Base-by-base conservation (phyloP, 2,797 vertebrate species). In the Esox masquinongy region DNA sequence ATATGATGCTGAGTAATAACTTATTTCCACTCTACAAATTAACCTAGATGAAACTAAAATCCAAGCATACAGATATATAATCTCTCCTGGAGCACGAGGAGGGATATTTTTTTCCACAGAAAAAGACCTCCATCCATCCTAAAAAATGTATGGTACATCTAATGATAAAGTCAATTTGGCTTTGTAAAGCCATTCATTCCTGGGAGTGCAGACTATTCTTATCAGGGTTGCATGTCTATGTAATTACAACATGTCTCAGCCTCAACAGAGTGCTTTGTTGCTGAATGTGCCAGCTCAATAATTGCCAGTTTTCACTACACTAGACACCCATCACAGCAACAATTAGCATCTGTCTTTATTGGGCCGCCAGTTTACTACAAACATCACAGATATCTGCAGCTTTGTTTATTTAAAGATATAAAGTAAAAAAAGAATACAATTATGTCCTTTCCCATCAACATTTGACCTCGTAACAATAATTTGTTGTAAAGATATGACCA, bases 191-290 rank as follows among this genome's bases (percentile, higher is more conserved):
- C 69, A 19, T 69, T 69, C 22, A 69, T 69, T n/a, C 36, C 26
- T 64, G 61, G 17, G 4, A 24, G 68, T 24, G 22, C 69, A 29
- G 69, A 70, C 69, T 51, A 50, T 9, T 29, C 56, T 74, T 47
- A 64, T 74, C 59, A 66, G 56, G 53, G 22, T 24, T 66, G 26
- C 36, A 47, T 74, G 16, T 61, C 56, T 49, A 64, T 43, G 59
- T 64, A 64, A 74, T 74, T 74, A 74, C 17, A 64, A 47, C n/a
- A 26, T 74, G 26, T 26, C 64, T 74, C 59, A 61, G 19, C 29
- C 34, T 22, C 26, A 31, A 26, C 51, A 47, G 43, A 70, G 69
- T 29, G 47, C 69, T 50, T 51, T 51, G 6, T 26, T 51, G 47
- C 1, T 15, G 29, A 29, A 51, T 17, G 24, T 70, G 6, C 22